Evolutionary conservation across 2,113 vertebrate genomes (phyloP), one percentile per base, ranked within the genome.

Genomic region (Leiothrix lutea): DNA sequence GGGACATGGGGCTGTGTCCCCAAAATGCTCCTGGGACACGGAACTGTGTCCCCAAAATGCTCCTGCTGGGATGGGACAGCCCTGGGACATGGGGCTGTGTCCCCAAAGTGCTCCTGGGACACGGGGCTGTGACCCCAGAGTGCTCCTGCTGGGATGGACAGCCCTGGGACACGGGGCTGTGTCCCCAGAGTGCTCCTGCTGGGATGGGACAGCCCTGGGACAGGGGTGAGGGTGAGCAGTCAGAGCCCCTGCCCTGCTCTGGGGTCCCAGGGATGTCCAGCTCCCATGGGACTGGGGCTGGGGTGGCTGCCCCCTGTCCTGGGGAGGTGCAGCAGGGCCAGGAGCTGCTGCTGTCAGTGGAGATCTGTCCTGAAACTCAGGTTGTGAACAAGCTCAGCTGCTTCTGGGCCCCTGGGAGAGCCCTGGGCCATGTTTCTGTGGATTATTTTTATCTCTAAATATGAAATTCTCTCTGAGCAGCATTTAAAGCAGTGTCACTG

Each of bases 371-470:
- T 5, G 3, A 42, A 86, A 53, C 12, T 20, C 50, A 9, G 58
- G 40, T 5, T 64, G 50, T 28, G 42, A 40, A 8, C 38, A 11
- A 35, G 17, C 64, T 51, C 71, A 11, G 69, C 86, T 54, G 69
- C 72, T 57, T 4, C 83, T 44, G 61, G 61, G 40, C 83, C 79
- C 42, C 1, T 7, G 74, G 79, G 80, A 75, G 21, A 51, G 87
- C 93, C 7, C 6, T 25, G 64, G 67, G 83, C 64, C 1, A 0
- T 8, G 31, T 18, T 80, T 77, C 64, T 62, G 42, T 36, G 75
- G 33, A 53, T 69, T 86, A 58, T 92, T 96, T 91, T 73, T 95
- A 14, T 69, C 72, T 88, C 62, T 25, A 82, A 53, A 67, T 47
- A 26, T 4, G 23, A 53, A 66, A 65, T 64, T 73, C 45, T 70